Evolutionary conservation across 2,888 invertebrate species (phyloP).

Genomic region (Pandemis heparana): DNA sequence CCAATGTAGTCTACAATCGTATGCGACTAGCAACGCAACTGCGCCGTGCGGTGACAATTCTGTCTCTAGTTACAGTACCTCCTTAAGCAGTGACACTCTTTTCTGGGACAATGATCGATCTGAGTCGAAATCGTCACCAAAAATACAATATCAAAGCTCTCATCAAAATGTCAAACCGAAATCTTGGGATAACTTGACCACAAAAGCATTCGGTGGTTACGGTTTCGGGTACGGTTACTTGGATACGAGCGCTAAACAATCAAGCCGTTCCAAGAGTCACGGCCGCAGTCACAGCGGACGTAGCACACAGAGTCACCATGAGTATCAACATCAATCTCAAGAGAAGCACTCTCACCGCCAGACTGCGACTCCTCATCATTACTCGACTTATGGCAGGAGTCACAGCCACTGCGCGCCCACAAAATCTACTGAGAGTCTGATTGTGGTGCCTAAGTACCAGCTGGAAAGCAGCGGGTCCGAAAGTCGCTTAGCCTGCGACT

Average conservation of each 20-base stretch:
- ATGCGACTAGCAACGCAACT: slow-evolving; percentile 91
- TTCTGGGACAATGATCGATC: slow-evolving; percentile 90
- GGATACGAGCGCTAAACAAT: slow-evolving; percentile 85
- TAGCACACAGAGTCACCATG: slow-evolving; percentile 84
- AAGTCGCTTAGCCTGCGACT: slow-evolving; percentile 90
- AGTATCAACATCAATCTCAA: slow-evolving; percentile 72
- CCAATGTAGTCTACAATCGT: slow-evolving; percentile 93
- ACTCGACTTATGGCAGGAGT: slow-evolving; percentile 77
- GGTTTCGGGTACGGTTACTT: slow-evolving; percentile 95
- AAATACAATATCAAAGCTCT: slow-evolving; percentile 79
- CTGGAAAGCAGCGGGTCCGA: slow-evolving; percentile 87
- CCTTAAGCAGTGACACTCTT: slow-evolving; percentile 93
- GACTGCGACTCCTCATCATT: slow-evolving; percentile 74
- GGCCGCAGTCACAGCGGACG: slow-evolving; percentile 86
- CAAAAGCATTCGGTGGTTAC: slow-evolving; percentile 94
- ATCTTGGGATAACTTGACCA: slow-evolving; percentile 95
- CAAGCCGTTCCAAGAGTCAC: slow-evolving; percentile 76
- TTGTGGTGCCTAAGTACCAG: slow-evolving; percentile 88
- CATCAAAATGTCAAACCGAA: slow-evolving; percentile 89
- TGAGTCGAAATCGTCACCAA: slow-evolving; percentile 76
- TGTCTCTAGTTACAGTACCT: slow-evolving; percentile 93
- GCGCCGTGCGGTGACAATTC: slow-evolving; percentile 89
- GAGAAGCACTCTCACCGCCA: slow-evolving; percentile 80
- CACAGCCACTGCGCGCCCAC: slow-evolving; percentile 87
- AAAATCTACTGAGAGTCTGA: slow-evolving; percentile 93